These are phyloP conservation scores for Chloroceryle amazona DNA, from an alignment of 2,797 vertebrate genomes.

Conservation along the genomic window DNA sequence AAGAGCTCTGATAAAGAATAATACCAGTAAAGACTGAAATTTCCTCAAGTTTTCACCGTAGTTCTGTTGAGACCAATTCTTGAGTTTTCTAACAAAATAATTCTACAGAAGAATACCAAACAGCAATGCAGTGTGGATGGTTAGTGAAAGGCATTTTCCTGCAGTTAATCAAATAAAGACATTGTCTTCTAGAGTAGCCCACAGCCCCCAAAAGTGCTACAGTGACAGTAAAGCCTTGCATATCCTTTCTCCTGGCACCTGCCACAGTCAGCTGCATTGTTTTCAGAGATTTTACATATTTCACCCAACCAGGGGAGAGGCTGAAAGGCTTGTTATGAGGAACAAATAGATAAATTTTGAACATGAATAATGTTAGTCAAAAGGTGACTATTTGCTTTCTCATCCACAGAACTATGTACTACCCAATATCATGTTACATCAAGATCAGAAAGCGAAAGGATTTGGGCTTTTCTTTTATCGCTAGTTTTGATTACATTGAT, in stretches of 20 bases:
- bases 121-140: neutral
- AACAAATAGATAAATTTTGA: neutral
- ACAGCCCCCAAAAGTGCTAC: neutral
- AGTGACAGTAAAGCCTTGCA: neutral
- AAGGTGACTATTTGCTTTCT: neutral
- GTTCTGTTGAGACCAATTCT: neutral
- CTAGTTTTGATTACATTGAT: neutral
- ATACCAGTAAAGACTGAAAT: neutral
- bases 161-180: neutral
- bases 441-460: neutral
- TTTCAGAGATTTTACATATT: neutral
- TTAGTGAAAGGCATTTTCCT: neutral
- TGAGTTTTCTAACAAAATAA: neutral
- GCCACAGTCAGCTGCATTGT: neutral
- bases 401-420: neutral
- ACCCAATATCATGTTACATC: neutral
- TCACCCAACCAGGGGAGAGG: neutral
- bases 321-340: neutral
- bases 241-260: neutral
- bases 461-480: neutral
- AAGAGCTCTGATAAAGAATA: neutral
- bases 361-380: neutral
- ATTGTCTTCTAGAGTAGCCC: neutral
- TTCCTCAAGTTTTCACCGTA: neutral
- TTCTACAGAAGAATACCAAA: neutral